phyloP scores from a whole-genome alignment of 23 tunicate genomes.

The Corella eumyota region DNA sequence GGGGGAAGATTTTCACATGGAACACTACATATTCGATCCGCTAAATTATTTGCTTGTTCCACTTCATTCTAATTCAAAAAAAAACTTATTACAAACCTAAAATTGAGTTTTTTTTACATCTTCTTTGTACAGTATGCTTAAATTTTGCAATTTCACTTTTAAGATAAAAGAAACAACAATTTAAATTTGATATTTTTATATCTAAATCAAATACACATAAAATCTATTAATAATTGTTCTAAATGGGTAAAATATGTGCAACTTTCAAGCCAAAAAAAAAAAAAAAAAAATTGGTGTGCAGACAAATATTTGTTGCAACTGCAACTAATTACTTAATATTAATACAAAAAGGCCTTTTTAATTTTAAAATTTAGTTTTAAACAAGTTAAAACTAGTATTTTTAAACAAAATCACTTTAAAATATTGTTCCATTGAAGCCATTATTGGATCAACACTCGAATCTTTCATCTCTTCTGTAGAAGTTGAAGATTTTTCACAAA shows the following conservation, averaged over 20 bases:
- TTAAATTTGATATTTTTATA: too few species aligned
- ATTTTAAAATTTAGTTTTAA: too few species aligned
- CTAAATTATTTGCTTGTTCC: conserved; percentile 12
- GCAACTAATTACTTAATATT: too few species aligned
- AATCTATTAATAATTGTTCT: too few species aligned
- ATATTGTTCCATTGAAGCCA: conserved; percentile 43
- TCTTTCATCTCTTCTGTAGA: background rate
- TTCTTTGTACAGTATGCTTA: background rate
- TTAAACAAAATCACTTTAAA: conserved; percentile 19
- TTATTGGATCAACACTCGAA: conserved; percentile 4
- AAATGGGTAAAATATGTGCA: too few species aligned
- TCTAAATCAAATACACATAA: too few species aligned
- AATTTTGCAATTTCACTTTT: background rate
- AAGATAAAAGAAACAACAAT: too few species aligned
- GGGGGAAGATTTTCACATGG: conserved; percentile 32
- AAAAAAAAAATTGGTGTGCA: too few species aligned
- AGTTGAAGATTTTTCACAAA: background rate
- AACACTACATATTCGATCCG: conserved; percentile 14
- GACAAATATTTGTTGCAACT: too few species aligned
- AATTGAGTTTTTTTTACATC: background rate
- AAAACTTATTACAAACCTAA: background rate
- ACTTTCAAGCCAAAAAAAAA: too few species aligned
- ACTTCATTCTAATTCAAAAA: conserved; percentile 7
- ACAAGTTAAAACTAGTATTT: too few species aligned
- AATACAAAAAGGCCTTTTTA: too few species aligned